Evolutionary conservation across 2,113 vertebrate genomes (phyloP).

Genomic region (Atherinomorus stipes): DNA sequence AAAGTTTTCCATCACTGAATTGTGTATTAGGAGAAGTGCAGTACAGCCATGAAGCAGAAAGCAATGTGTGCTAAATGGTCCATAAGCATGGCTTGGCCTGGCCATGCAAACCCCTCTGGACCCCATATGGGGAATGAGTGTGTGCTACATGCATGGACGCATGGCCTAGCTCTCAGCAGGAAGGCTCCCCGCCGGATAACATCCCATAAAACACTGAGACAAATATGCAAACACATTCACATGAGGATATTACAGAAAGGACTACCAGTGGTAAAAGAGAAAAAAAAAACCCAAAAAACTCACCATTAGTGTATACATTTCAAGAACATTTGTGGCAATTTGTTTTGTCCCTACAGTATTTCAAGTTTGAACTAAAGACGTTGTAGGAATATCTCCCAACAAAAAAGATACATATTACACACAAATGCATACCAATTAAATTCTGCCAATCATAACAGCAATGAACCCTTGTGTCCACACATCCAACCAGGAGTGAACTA

Average conservation of each 20-base stretch:
- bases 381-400: background rate
- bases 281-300: background rate
- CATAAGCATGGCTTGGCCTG: constrained; percentile 63
- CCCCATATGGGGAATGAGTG: constrained; percentile 69
- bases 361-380: background rate
- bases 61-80: constrained; percentile 74
- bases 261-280: background rate
- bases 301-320: background rate
- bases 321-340: too few species aligned
- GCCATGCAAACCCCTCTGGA: constrained; percentile 58
- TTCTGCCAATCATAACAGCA: constrained; percentile 35
- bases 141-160: constrained; percentile 70
- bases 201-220: constrained; percentile 67
- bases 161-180: constrained; percentile 60
- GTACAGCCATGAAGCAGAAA: constrained; percentile 65
- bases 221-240: constrained; percentile 42
- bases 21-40: constrained; percentile 36
- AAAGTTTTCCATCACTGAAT: constrained; percentile 59
- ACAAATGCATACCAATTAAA: constrained; percentile 25
- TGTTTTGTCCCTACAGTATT: background rate
- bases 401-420: background rate
- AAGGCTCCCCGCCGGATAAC: constrained; percentile 60
- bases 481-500: constrained; percentile 39
- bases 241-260: constrained; percentile 12
- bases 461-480: constrained; percentile 38